phyloP scores from a whole-genome alignment of 2,888 invertebrate genomes.

The Ommatoiulus sabulosus region DNA sequence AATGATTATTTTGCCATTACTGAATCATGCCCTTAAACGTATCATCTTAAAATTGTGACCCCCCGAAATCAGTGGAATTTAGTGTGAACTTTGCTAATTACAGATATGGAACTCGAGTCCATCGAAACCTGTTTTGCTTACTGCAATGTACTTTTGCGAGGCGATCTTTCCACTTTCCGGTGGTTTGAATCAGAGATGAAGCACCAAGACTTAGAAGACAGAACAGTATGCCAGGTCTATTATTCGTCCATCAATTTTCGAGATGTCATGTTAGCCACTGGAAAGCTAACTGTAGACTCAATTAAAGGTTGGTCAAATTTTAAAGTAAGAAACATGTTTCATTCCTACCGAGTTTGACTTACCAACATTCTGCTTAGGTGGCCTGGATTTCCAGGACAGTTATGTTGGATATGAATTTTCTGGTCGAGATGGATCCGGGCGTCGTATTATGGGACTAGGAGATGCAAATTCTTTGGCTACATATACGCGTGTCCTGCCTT shows the following conservation, averaged over 20 bases:
- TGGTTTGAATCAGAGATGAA: slow-evolving; percentile 90
- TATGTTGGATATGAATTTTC: slow-evolving; percentile 95
- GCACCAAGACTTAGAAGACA: slow-evolving; percentile 42
- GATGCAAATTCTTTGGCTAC: slow-evolving; percentile 91
- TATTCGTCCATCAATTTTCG: slow-evolving; percentile 97
- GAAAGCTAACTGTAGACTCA: slow-evolving; percentile 96
- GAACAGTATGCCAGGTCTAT: slow-evolving; percentile 82
- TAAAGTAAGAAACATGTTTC: too few relatives aligned
- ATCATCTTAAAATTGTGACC: too few relatives aligned
- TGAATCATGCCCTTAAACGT: too few relatives aligned
- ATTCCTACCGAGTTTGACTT: too few relatives aligned
- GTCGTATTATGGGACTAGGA: slow-evolving; percentile 92
- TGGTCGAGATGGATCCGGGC: slow-evolving; percentile 80
- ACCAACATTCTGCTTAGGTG: slow-evolving; percentile 63
- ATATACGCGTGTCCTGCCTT: too few relatives aligned
- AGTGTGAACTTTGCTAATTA: too few relatives aligned
- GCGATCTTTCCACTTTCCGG: slow-evolving; percentile 90
- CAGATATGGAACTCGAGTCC: slow-evolving; percentile 64
- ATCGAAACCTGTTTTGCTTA: slow-evolving; percentile 87
- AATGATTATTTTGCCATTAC: too few relatives aligned
- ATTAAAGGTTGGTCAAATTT: too few relatives aligned
- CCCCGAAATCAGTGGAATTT: too few relatives aligned
- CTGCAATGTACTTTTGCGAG: slow-evolving; percentile 90
- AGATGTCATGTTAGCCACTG: slow-evolving; percentile 97
- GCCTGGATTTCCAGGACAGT: slow-evolving; percentile 80